Evolutionary conservation across 2,113 vertebrate species (phyloP).

Genomic region (Scolopax mira): DNA sequence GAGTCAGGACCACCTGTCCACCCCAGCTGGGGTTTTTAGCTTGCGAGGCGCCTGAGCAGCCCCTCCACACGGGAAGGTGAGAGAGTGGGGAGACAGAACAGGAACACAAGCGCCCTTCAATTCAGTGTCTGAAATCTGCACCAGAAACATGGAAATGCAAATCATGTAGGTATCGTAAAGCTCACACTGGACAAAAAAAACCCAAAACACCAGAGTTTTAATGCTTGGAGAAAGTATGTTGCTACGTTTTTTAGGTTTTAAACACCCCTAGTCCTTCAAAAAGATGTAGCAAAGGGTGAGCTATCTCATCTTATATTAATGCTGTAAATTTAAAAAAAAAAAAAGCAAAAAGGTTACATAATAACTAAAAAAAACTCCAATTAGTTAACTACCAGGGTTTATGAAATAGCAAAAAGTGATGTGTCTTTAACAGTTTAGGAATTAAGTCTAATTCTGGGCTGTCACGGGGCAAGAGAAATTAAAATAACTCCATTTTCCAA

Average conservation of each 20-base stretch:
- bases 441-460: background rate
- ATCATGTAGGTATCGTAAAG: background rate
- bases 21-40: background rate
- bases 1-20: background rate
- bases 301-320: background rate
- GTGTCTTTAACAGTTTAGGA: background rate
- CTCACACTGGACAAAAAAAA: background rate
- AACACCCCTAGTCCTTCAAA: background rate
- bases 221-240: background rate
- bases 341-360: background rate
- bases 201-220: background rate
- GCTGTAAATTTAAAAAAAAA: background rate
- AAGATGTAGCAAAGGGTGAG: background rate
- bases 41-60: background rate
- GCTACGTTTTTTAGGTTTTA: background rate
- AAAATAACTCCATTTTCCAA: background rate
- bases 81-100: background rate
- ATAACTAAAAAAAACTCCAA: background rate
- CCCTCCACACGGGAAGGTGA: rapidly evolving
- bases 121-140: background rate
- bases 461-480: background rate
- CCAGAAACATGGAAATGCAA: background rate
- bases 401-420: background rate
- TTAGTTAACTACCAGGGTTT: background rate
- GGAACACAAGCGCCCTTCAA: background rate